These are phyloP conservation scores for Oryzias celebensis DNA, from an alignment of 2,113 vertebrate species.

Conservation along the genomic window DNA sequence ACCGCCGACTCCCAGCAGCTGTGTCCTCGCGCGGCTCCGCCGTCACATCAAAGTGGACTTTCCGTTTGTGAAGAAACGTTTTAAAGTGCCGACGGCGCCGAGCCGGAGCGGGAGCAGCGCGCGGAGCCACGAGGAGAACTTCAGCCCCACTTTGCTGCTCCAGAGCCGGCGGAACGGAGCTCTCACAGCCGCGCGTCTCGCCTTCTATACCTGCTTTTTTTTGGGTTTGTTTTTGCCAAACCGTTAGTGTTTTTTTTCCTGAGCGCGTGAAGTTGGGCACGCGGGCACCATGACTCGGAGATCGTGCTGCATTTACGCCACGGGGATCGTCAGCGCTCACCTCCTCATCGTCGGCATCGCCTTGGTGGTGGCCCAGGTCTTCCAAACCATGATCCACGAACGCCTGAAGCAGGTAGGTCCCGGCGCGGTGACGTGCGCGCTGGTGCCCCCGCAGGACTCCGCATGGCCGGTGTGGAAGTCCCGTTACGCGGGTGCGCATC, in stretches of 20 bases:
- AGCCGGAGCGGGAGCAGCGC: background rate
- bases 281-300: slow-evolving; percentile 73
- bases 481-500: background rate
- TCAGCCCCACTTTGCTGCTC: slow-evolving; percentile 14
- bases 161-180: slow-evolving; percentile 2
- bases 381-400: slow-evolving; percentile 79
- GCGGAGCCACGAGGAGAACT: slow-evolving; percentile 5
- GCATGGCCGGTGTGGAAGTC: slow-evolving; percentile 20
- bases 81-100: slow-evolving; percentile 10
- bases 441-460: slow-evolving; percentile 9
- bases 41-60: slow-evolving; percentile 3
- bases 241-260: slow-evolving; percentile 43
- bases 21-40: slow-evolving; percentile 4
- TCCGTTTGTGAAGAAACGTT: slow-evolving; percentile 20
- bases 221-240: background rate
- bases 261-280: background rate
- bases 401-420: slow-evolving; percentile 78
- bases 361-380: slow-evolving; percentile 80
- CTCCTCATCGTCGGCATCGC: slow-evolving; percentile 80
- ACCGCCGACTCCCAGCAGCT: slow-evolving; percentile 39
- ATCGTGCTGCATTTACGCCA: slow-evolving; percentile 81
- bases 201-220: background rate
- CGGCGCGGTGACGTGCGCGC: background rate
- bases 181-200: background rate
- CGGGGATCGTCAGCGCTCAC: slow-evolving; percentile 78